phyloP scores from a whole-genome alignment of 2,797 vertebrate genomes.

The Artibeus lituratus region DNA sequence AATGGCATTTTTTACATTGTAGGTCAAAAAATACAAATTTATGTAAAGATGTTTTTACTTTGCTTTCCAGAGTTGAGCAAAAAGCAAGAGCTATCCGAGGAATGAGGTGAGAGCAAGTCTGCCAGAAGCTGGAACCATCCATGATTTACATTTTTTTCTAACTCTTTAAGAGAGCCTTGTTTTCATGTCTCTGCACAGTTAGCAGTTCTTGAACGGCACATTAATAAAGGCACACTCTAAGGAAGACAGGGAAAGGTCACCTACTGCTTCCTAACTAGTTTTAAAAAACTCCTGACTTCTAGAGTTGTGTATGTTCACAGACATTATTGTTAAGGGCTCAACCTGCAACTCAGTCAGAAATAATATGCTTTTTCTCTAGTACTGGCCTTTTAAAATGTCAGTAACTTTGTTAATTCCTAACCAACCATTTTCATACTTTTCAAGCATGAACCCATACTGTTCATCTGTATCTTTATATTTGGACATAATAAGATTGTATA shows the following conservation, averaged over 20 bases:
- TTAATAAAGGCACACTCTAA: constrained; percentile 38
- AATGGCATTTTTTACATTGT: neutral
- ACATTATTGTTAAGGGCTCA: constrained; percentile 57
- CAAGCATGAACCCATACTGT: constrained; percentile 38
- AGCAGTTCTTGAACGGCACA: neutral
- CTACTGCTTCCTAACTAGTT: constrained; percentile 60
- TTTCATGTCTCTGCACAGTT: constrained; percentile 2
- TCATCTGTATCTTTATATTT: constrained; percentile 25
- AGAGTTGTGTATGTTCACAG: constrained; percentile 9
- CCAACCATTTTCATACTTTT: constrained; percentile 71
- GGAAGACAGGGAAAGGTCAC: constrained; percentile 55
- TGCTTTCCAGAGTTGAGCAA: neutral
- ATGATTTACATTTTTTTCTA: neutral
- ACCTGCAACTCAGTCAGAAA: constrained; percentile 51
- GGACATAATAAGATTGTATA: neutral
- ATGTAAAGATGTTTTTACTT: neutral
- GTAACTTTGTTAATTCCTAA: constrained; percentile 71
- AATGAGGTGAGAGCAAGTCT: neutral
- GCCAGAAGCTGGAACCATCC: neutral
- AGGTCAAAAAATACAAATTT: constrained; percentile 10
- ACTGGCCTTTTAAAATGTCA: constrained; percentile 76
- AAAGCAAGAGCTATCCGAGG: neutral
- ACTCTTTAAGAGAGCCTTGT: neutral
- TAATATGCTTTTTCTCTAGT: constrained; percentile 54
- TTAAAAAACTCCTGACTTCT: constrained; percentile 49